Evolutionary conservation across 2,888 invertebrate genomes (phyloP).

Genomic region (Trichacis sp.): DNA sequence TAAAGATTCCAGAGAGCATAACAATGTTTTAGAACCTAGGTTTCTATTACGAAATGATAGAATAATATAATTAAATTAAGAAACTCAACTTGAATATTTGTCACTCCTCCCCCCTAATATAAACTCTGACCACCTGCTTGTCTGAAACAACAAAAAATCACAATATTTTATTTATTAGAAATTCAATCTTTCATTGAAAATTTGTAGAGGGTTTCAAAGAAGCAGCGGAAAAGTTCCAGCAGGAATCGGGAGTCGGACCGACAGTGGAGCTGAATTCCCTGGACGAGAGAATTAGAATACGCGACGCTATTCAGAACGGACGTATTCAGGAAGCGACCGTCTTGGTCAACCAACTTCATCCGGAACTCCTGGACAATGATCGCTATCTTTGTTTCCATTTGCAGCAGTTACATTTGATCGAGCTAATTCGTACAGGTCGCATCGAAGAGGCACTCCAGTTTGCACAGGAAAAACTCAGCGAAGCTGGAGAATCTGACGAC

Average conservation of each 20-base stretch:
- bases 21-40: too few relatives aligned
- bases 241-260: constrained; percentile 90
- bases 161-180: too few relatives aligned
- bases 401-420: constrained; percentile 90
- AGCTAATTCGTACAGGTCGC: constrained; percentile 85
- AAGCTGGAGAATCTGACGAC: constrained; percentile 87
- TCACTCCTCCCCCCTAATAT: too few relatives aligned
- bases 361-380: constrained; percentile 94
- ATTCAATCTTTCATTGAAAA: too few relatives aligned
- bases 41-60: too few relatives aligned
- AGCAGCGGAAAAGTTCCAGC: constrained; percentile 95
- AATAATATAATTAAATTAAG: too few relatives aligned
- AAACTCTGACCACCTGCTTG: too few relatives aligned
- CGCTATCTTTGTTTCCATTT: constrained; percentile 95
- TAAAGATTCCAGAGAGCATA: too few relatives aligned
- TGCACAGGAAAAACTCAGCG: constrained; percentile 90
- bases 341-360: constrained; percentile 93
- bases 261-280: constrained; percentile 84
- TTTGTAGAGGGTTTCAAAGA: constrained; percentile 91
- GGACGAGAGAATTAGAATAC: constrained; percentile 91
- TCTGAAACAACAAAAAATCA: too few relatives aligned
- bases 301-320: constrained; percentile 94
- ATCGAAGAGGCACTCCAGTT: constrained; percentile 91
- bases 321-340: constrained; percentile 93
- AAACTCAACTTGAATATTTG: too few relatives aligned